Base-by-base conservation (phyloP, 2,888 invertebrate genomes). In the Eupithecia tripunctaria region DNA sequence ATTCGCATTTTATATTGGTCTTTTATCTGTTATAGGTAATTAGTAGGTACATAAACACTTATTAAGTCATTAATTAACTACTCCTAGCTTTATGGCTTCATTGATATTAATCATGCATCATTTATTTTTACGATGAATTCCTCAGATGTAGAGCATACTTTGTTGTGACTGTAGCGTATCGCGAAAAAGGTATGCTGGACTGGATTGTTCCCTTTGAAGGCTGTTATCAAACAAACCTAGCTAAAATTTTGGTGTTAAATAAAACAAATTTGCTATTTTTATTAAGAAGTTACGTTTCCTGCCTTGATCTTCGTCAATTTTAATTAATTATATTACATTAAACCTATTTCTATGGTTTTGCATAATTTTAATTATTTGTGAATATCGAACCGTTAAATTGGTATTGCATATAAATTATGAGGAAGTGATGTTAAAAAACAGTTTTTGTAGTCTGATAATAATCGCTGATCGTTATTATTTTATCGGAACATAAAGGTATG, bases 391-490 rank as follows among this genome's bases (percentile, higher is more conserved):
- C 56, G 21, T 56, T 5, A 56, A 56, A 56, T 21, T 25, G 56
- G 12, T 29, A 29, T 60, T 60, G 60, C 29, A 29, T 7, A 15
- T 15, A 59, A 18, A 32, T 10, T 12, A 62, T 10, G 12, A n/a
- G 56, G 56, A 32, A 63, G n/a, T 12, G 62, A 0, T n/a, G 18
- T 18, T n/a, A n/a, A 63, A 63, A 36, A 10, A 51, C 21, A 21
- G 15, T 36, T 59, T 71, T 71, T 65, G 5, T 29, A 36, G 43
- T 10, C 51, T 62, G 69, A 82, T 86, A 83, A 86, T 88, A 86
- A 86, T 79, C 71, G 32, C 62, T 62, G 66, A 71, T 77, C 82
- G 84, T 87, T 84, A 87, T 88, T 85, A 85, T 85, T 84, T 81
- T 81, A 81, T 60, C 43, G 21, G 21, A 60, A 60, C 67, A 64